Base-by-base conservation (phyloP, 1,140 invertebrate species). In the Drosophila lacteicornis region DNA sequence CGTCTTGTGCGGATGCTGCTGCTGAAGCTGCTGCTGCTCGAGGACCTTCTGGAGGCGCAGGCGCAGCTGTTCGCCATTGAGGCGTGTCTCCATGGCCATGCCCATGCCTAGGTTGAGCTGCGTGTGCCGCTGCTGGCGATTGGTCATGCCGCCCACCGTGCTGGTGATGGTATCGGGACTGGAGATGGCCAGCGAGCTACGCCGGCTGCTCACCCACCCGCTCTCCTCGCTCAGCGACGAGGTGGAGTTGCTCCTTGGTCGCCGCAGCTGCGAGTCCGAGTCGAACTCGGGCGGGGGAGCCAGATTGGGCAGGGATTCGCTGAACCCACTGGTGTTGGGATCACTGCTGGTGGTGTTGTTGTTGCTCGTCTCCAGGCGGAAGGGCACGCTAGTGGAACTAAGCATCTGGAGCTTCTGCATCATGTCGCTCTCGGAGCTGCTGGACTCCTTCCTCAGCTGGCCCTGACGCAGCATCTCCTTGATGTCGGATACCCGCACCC, bases 141-240 rank as follows among this genome's bases (percentile, higher is more conserved):
- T 70, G 13, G 76, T 83, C 36, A 73, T 25, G 0, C 80, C 75
- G 19, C 19, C 19, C 27, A 51, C 75, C n/a, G 76, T 83, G 51
- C 92, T 91, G 17, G 83, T 90, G 12, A 91, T 90, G 13, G 91
- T 94, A 75, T 95, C 94, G 4, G 94, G 94, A 56, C 94, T 93
- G 47, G 94, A 94, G 58, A 93, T 94, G 40, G 92, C 94, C 47
- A 85, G 22, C 43, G 94, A 95, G 91, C 93, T 96, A 73, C 93
- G 94, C 79, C 93, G 94, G 93, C 96, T 96, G 51, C 96, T 96
- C 3, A 96, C 95, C 96, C 96, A 96, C 0, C 96, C 96, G 75
- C 96, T 96, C 92, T 96, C 95, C 92, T 96, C 96, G 76, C 95
- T 96, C 27, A 96, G 93, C 60, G 96, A 96, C 4, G 95, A 96